Percentiles rank a stretch among this genome's conserved stretches.
Conservation (phyloP, 1,140 invertebrate genomes). For the Galendromus occidentalis region DNA sequence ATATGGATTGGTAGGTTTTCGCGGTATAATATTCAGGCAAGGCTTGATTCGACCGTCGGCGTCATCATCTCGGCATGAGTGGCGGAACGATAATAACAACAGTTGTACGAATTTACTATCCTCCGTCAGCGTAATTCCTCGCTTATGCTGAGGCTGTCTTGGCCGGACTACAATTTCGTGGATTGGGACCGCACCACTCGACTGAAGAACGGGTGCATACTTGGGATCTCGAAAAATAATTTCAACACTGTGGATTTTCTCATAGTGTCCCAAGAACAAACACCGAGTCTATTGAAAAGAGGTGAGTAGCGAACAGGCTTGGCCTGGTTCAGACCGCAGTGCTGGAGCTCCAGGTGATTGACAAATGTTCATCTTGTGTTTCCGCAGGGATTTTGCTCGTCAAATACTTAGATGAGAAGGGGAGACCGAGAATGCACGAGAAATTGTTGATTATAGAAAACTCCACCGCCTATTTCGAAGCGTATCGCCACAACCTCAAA, state of each 20-base stretch:
- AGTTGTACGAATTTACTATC: too few relatives aligned
- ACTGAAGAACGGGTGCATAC: not conserved
- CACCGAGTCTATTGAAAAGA: not conserved
- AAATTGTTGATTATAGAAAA: not conserved
- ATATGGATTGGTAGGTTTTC: too few relatives aligned
- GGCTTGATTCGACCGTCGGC: too few relatives aligned
- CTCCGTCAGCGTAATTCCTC: too few relatives aligned
- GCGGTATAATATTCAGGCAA: too few relatives aligned
- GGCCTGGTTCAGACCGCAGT: not conserved
- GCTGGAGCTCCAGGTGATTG: too few relatives aligned
- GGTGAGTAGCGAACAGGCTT: not conserved
- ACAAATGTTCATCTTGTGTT: not conserved
- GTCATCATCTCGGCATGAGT: too few relatives aligned
- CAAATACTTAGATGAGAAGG: not conserved
- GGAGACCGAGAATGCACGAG: not conserved
- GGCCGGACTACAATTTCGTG: not conserved
- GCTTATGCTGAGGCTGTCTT: too few relatives aligned
- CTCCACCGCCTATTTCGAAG: not conserved
- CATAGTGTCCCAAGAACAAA: not conserved
- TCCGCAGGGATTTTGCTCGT: not conserved
- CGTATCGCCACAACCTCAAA: slow-evolving; percentile 2
- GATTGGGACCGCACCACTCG: not conserved
- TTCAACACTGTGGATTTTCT: not conserved
- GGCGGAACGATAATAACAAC: too few relatives aligned
- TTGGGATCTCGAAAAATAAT: not conserved